Evolutionary conservation across 2,113 vertebrate genomes (phyloP).

Genomic region (Corvus hawaiiensis): DNA sequence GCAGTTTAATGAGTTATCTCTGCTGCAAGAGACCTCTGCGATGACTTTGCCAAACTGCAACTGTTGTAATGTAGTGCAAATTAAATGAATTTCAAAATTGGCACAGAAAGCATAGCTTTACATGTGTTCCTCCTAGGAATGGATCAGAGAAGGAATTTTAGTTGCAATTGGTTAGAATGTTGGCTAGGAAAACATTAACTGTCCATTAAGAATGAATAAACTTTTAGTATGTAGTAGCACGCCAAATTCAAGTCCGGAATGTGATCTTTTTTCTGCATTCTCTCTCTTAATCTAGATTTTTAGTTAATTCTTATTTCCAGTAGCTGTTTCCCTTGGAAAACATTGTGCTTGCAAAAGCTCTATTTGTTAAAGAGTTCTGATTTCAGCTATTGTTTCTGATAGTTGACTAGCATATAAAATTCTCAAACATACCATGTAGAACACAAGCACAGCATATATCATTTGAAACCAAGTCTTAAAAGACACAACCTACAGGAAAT

Average conservation of each 20-base stretch:
- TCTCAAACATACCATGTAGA: not conserved
- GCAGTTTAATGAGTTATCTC: not conserved
- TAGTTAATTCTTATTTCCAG: constrained; percentile 14
- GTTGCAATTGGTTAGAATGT: not conserved
- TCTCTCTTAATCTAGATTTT: constrained; percentile 1
- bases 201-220: not conserved
- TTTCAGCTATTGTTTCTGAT: constrained; percentile 25
- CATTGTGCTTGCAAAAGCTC: not conserved
- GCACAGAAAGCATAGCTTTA: not conserved
- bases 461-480: not conserved
- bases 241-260: not conserved
- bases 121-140: not conserved
- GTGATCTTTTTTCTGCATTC: not conserved
- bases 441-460: not conserved
- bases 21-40: not conserved
- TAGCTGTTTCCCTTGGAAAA: constrained; percentile 30
- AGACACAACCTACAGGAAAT: not conserved
- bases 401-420: not conserved
- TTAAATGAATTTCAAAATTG: not conserved
- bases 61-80: not conserved
- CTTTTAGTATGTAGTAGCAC: not conserved
- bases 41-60: not conserved
- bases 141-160: not conserved
- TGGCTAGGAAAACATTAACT: not conserved
- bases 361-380: not conserved